phyloP scores from a whole-genome alignment of 92 coral and sea anemone genomes.

The Paragorgia papillata region DNA sequence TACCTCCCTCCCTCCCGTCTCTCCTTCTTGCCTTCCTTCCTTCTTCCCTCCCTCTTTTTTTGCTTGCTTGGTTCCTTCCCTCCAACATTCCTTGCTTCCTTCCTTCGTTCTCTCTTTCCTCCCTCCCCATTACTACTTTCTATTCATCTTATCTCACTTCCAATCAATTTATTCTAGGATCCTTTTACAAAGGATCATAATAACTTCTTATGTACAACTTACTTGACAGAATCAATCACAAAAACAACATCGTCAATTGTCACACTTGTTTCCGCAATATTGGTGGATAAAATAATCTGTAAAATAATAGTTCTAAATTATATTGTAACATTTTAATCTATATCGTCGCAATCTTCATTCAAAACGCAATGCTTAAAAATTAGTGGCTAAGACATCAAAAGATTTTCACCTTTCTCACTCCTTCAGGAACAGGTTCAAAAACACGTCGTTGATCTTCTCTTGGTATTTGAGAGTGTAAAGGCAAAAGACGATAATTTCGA shows the following conservation, averaged over 20 bases:
- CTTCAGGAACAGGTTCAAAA: slow-evolving; percentile 97
- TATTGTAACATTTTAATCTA: no score
- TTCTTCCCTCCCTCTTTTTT: no score
- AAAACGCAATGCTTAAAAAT: no score
- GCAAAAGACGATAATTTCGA: slow-evolving; percentile 81
- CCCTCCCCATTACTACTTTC: no score
- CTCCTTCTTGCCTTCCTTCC: no score
- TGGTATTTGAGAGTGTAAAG: slow-evolving; percentile 96
- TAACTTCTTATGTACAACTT: slow-evolving; percentile 34
- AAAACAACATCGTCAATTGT: slow-evolving; percentile 98
- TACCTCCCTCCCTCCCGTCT: no score
- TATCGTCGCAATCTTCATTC: no score
- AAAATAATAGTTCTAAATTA: background rate
- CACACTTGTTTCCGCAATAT: slow-evolving; percentile 97
- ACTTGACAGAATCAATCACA: slow-evolving; percentile 98
- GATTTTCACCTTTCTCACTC: slow-evolving; percentile 80
- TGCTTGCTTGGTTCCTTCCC: no score
- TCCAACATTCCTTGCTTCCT: background rate
- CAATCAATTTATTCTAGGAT: no score
- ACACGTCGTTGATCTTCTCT: slow-evolving; percentile 98
- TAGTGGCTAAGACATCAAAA: no score
- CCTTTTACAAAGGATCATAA: background rate
- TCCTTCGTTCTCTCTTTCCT: no score
- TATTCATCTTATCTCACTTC: no score
- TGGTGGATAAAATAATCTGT: slow-evolving; percentile 93